Base-by-base conservation (phyloP, 1,140 invertebrate genomes). In the Radopholus similis region DNA sequence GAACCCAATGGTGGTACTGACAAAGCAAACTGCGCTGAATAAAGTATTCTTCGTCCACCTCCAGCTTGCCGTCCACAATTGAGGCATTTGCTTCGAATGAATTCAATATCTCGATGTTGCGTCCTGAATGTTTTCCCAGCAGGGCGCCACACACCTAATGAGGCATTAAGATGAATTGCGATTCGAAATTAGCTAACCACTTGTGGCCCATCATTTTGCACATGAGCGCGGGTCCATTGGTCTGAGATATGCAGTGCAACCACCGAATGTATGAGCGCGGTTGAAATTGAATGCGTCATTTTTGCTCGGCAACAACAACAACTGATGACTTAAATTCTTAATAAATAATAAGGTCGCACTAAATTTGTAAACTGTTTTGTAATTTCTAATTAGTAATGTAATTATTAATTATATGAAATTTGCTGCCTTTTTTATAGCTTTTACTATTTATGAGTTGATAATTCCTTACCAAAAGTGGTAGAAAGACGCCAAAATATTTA, bases 41-140 rank as follows among this genome's bases (percentile, higher is more conserved):
- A 26, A 77, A 76, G 44, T 76, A 77, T 49, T 77, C 74, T 34
- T 64, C 74, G 23, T 73, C 72, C 18, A 73, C 32, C 15, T 34
- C 35, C 13, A 64, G 32, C 34, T 34, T 37, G n/a, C 42, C 62
- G 11, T 73, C 59, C 18, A 56, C 51, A 18, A 28, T 18, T 11
- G 37, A 66, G 30, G 54, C 34, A 21, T 55, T 32, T 15, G 70
- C 11, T 15, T 73, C 72, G 35, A 77, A 73, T 49, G 72, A 70
- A 38, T 73, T 77, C 13, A 54, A 51, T 5, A 73, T 76, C 54
- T 73, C 73, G 30, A 73, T 54, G 26, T 42, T 65, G 8, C 47
- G 23, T 4, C 70, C 70, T 8, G 65, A 63, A 38, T 73, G 72
- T 66, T 73, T 73, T 13, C 72, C 72, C 5, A 73, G 42, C 4